A percentile compares a stretch with the other conserved stretches of the same genome.
Evolutionary conservation across 2,888 invertebrate genomes (phyloP).

Genomic region (Dyspetes luteomarginatus): DNA sequence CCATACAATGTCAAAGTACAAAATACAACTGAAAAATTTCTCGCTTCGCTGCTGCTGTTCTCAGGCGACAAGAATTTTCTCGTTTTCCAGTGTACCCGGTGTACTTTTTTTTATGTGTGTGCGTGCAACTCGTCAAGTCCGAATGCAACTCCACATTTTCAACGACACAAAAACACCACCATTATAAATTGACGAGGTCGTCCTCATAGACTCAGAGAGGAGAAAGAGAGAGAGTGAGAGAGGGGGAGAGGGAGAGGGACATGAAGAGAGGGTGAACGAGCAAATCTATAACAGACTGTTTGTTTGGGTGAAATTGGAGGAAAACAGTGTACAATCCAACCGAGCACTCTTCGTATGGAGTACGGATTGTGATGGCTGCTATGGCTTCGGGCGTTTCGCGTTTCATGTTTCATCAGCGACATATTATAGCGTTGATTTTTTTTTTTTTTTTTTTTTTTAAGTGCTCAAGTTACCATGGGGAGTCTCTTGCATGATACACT

Average conservation of each 20-base stretch:
- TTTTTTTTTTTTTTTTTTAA: not conserved
- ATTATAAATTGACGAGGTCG: constrained; percentile 76
- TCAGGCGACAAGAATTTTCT: constrained; percentile 13
- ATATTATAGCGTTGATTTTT: constrained; percentile 35
- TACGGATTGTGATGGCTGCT: constrained; percentile 61
- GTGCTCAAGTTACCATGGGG: constrained; percentile 2
- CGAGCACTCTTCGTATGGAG: constrained; percentile 56
- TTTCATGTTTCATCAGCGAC: constrained; percentile 58
- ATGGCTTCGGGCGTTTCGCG: constrained; percentile 54
- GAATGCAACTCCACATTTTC: constrained; percentile 67
- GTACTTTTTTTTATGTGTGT: not conserved
- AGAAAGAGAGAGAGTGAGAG: not conserved
- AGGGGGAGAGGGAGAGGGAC: constrained; percentile 14
- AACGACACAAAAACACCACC: constrained; percentile 72
- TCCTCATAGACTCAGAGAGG: constrained; percentile 22
- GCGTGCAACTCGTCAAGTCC: not conserved
- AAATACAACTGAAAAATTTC: constrained; percentile 6
- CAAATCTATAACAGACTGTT: constrained; percentile 78
- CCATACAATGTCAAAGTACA: constrained; percentile 8
- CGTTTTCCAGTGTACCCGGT: not conserved
- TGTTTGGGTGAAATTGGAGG: constrained; percentile 79
- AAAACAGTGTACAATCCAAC: constrained; percentile 73
- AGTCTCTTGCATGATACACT: constrained; percentile 1
- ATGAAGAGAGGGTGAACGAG: constrained; percentile 17
- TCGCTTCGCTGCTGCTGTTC: constrained; percentile 3